Evolutionary conservation across 64 coral and sea anemone genomes (phyloP).

Genomic region (Stichodactyla mertensii): DNA sequence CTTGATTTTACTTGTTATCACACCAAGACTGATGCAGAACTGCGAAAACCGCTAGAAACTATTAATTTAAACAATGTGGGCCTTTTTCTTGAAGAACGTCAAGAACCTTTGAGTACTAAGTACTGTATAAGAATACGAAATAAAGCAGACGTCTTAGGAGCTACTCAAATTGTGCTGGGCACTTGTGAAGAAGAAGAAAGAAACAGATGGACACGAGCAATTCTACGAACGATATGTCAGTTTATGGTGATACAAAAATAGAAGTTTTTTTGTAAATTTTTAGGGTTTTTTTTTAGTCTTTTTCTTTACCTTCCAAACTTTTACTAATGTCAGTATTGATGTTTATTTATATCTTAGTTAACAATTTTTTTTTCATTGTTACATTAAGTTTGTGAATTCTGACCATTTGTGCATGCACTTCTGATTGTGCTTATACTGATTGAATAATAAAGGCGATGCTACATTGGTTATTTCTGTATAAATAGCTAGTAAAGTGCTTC

Average conservation of each 20-base stretch:
- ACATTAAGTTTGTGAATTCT: no score
- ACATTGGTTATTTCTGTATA: no score
- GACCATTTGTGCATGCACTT: no score
- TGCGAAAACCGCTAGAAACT: neutral
- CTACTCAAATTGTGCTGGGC: neutral
- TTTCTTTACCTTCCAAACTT: no score
- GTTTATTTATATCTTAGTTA: no score
- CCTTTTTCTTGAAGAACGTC: neutral
- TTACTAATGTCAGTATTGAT: no score
- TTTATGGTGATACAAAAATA: neutral
- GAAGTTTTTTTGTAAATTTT: neutral
- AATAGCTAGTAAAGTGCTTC: no score
- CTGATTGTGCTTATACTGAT: no score
- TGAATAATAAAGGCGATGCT: no score
- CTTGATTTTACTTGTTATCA: slow-evolving; percentile 6
- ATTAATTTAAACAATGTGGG: neutral
- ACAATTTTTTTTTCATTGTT: no score
- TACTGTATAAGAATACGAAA: neutral
- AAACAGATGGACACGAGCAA: neutral
- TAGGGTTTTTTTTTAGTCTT: no score
- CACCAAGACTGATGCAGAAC: neutral
- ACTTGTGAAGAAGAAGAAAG: neutral
- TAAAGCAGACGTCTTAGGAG: neutral
- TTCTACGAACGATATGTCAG: neutral
- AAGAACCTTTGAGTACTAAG: neutral